Evolutionary conservation across 2,888 invertebrate genomes (phyloP).

Genomic region (Metopia argyrocephala): DNA sequence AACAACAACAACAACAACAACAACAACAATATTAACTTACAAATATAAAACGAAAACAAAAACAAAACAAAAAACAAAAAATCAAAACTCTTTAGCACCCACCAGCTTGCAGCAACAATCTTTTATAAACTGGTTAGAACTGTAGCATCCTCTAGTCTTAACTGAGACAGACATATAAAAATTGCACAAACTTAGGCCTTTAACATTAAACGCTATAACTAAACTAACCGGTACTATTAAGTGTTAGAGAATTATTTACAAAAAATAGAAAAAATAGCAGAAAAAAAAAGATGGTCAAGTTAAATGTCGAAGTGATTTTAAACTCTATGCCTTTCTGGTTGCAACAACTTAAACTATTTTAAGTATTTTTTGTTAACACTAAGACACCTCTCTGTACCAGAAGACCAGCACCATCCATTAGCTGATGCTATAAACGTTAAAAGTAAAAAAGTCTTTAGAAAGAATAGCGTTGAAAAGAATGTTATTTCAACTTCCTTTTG

Average conservation of each 20-base stretch:
- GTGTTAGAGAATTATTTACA: conserved; percentile 40
- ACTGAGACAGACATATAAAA: background rate
- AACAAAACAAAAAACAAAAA: background rate
- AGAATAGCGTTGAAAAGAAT: background rate
- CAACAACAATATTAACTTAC: no score
- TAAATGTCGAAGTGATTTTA: conserved; percentile 11
- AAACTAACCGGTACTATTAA: conserved; percentile 58
- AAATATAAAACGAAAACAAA: no score
- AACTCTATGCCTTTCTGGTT: background rate
- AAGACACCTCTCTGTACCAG: background rate
- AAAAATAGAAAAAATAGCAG: background rate
- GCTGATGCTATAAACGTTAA: background rate
- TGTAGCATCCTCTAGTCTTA: conserved; percentile 42
- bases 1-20: background rate
- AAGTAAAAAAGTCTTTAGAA: background rate
- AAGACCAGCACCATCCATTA: background rate
- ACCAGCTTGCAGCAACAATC: conserved; percentile 35
- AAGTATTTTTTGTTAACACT: conserved; percentile 22
- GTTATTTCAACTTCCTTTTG: conserved; percentile 46
- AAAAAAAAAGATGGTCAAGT: conserved; percentile 21
- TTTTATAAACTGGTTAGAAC: conserved; percentile 54
- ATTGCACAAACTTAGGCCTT: conserved; percentile 18
- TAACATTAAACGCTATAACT: conserved; percentile 11
- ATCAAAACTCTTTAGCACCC: conserved; percentile 48
- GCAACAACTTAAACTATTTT: conserved; percentile 35